Base-by-base conservation (phyloP, 2,797 vertebrate species). In the Eulemur mongoz region DNA sequence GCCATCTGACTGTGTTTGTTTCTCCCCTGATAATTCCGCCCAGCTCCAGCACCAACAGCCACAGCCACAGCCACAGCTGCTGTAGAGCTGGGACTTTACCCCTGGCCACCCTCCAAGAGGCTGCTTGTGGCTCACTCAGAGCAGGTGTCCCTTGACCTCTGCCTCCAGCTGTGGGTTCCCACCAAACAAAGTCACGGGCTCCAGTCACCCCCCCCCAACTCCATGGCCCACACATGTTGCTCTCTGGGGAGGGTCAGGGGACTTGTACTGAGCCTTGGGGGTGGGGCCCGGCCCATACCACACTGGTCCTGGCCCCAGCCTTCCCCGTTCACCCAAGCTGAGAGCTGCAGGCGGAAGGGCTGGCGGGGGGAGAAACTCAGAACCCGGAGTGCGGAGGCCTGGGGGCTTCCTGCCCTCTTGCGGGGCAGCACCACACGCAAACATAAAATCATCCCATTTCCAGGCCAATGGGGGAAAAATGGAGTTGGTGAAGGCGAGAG, bases 141-240 rank as follows among this genome's bases (percentile, higher is more conserved):
- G 57, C 27, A 65, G 32, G 30, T 25, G 61, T 50, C 81, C 32
- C 14, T 61, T 48, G 61, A 23, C 81, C 32, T 50, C 81, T 63
- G 32, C 54, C 54, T 80, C 35, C 75, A 15, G 48, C 48, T 40
- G 35, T 12, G 78, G 35, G 35, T 59, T 80, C 57, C 78, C 35
- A 30, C 25, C 78, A 59, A 20, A 52, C 25, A 40, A 43, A 43
- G 40, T 9, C 27, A 30, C 13, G 32, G 57, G 18, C 32, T 65
- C 38, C 10, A n/a, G 54, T 11, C 27, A 43, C 7, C 63, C 10
- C 38, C 38, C 22, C 43, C 48, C 40, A 5, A 43, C 43, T 45
- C 61, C 20, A 2, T 0, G 20, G 2, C 17, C 57, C 57, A 9
- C 15, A 30, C 38, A 18, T 7, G 0, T 1, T 9, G 15, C 63